Percentiles rank a stretch among this genome's conserved stretches.
These are phyloP conservation scores for Machimus atricapillus DNA, from an alignment of 2,888 invertebrate species.

Conservation along the genomic window DNA sequence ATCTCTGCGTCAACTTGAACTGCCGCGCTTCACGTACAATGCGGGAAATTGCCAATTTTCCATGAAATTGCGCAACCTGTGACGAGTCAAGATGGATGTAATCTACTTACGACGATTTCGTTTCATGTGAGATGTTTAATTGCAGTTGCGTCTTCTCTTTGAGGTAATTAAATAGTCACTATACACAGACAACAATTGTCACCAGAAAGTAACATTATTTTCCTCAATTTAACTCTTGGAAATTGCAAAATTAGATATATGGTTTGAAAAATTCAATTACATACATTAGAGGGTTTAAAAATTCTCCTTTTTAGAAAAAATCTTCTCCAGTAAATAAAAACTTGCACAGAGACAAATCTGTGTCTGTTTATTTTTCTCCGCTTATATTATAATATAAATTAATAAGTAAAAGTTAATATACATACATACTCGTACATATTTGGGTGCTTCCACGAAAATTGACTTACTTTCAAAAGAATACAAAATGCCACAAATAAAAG, in stretches of 20 bases:
- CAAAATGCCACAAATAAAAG: no score
- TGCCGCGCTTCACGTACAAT: not conserved
- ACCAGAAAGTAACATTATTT: not conserved
- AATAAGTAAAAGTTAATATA: no score
- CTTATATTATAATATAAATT: no score
- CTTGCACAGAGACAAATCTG: no score
- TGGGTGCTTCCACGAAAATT: no score
- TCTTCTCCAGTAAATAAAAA: no score
- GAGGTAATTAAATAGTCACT: not conserved
- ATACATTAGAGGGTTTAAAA: no score
- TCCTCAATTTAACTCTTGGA: not conserved
- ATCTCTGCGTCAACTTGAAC: not conserved
- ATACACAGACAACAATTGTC: not conserved
- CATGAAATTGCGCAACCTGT: not conserved
- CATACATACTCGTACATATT: no score
- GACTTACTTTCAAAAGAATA: no score
- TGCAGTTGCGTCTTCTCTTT: not conserved
- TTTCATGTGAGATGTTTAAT: not conserved
- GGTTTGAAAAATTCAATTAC: not conserved
- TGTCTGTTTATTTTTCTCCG: no score
- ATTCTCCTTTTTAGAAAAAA: no score
- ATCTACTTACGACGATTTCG: not conserved
- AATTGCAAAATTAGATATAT: not conserved
- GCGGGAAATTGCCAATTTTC: not conserved
- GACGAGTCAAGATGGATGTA: not conserved